A percentile compares a stretch with the other conserved stretches of the same genome.
Evolutionary conservation across 2,113 vertebrate genomes (phyloP).

Genomic region (Vombatus ursinus): DNA sequence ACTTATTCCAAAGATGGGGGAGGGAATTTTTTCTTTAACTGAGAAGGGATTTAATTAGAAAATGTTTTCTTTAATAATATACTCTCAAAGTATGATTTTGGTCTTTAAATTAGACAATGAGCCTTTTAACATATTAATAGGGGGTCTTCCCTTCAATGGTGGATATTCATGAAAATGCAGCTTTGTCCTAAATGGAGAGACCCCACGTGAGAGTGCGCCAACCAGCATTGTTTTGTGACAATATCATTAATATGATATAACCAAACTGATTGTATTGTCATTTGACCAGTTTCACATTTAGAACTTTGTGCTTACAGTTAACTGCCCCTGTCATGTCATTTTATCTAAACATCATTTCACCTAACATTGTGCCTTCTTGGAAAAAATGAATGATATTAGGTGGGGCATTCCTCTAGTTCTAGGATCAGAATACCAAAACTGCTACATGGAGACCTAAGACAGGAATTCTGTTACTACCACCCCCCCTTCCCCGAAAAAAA

Average conservation of each 20-base stretch:
- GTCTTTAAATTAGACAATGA: conserved; percentile 28
- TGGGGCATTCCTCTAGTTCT: background rate
- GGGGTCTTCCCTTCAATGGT: background rate
- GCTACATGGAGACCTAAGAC: background rate
- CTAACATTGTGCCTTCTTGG: background rate
- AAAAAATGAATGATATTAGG: too few species aligned
- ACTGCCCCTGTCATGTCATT: background rate
- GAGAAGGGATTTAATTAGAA: conserved; percentile 48
- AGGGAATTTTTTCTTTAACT: conserved; percentile 33
- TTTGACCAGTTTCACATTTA: background rate
- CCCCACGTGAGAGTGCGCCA: background rate
- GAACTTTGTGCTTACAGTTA: background rate
- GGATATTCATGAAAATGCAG: conserved; percentile 37
- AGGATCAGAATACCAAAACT: background rate
- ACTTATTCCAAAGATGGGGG: background rate
- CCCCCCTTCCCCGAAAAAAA: too few species aligned
- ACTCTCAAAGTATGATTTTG: conserved; percentile 58
- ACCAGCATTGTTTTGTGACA: background rate
- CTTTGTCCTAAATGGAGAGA: conserved; percentile 1
- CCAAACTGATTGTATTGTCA: background rate
- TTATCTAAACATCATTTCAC: background rate
- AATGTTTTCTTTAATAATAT: conserved; percentile 53
- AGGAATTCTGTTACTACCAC: background rate
- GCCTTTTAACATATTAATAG: background rate
- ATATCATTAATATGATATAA: background rate